Conservation (phyloP, 2,797 vertebrate species). For the Enteromius treurensis region DNA sequence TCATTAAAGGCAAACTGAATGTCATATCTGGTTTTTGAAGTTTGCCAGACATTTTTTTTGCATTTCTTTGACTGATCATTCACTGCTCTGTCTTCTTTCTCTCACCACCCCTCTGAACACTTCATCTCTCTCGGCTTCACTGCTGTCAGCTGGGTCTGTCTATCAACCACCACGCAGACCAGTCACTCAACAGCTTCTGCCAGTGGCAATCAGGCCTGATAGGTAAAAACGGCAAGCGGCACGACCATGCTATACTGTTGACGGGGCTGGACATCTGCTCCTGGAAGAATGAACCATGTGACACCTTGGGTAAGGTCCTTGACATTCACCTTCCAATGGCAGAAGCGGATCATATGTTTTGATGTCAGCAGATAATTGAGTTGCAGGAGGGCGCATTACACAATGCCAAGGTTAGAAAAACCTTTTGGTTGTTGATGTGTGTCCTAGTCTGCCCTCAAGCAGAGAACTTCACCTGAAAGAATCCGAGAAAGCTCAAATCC, state of each 20-base stretch:
- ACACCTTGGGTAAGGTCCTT: conserved; percentile 87
- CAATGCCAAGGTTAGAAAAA: neutral
- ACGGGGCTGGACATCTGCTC: conserved; percentile 98
- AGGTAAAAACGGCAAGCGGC: conserved; percentile 91
- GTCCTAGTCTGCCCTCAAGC: conserved; percentile 21
- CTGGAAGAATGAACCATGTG: conserved; percentile 98
- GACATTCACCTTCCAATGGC: conserved; percentile 14
- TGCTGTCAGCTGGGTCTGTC: conserved; percentile 83
- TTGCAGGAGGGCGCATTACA: conserved; percentile 11
- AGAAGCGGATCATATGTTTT: conserved; percentile 4
- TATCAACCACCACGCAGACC: conserved; percentile 96
- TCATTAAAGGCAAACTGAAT: neutral
- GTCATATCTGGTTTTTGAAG: neutral
- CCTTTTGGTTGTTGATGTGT: conserved; percentile 25
- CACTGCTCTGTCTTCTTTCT: conserved; percentile 18
- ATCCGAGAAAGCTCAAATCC: conserved; percentile 29
- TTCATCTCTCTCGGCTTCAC: conserved; percentile 7
- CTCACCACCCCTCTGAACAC: conserved; percentile 23
- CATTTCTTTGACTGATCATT: no score
- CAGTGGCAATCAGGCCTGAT: conserved; percentile 95
- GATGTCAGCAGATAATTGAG: neutral
- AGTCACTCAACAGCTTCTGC: conserved; percentile 96
- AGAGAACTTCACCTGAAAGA: conserved; percentile 32
- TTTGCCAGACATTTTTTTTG: neutral
- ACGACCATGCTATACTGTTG: conserved; percentile 94